A percentile compares a stretch with the other conserved stretches of the same genome.
phyloP scores from a whole-genome alignment of 1,140 invertebrate species.

The Drosophila kohkoa region DNA sequence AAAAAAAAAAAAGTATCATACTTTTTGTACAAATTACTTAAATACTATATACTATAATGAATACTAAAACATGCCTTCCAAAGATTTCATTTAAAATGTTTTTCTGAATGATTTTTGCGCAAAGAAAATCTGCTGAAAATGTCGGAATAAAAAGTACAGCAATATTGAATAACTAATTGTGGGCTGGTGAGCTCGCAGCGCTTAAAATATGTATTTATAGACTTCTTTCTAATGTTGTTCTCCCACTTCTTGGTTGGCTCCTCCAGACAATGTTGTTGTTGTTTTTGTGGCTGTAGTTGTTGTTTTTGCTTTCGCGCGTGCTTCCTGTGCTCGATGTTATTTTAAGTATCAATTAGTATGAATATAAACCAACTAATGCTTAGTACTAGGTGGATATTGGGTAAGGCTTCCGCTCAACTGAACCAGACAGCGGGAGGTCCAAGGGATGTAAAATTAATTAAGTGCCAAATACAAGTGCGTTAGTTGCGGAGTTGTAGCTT shows the following conservation, averaged over 20 bases:
- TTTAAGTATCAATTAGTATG: conserved; percentile 39
- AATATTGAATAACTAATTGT: neutral
- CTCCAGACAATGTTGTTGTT: conserved; percentile 2
- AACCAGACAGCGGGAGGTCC: conserved; percentile 31
- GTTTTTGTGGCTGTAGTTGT: neutral
- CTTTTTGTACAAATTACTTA: too few relatives aligned
- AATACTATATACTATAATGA: too few relatives aligned
- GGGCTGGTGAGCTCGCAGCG: neutral
- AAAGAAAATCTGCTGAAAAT: neutral
- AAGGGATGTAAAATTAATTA: conserved; percentile 63
- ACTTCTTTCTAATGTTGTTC: neutral
- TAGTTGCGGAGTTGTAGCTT: conserved; percentile 22
- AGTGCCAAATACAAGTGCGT: conserved; percentile 58
- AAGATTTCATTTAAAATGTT: neutral
- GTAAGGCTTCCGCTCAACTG: conserved; percentile 28
- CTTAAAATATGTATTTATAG: conserved; percentile 8
- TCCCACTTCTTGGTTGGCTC: neutral
- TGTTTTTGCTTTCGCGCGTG: conserved; percentile 14
- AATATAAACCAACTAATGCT: conserved; percentile 27
- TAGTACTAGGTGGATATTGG: conserved; percentile 29
- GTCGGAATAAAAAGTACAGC: neutral
- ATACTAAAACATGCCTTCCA: neutral
- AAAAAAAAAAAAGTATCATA: too few relatives aligned
- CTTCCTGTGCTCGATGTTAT: conserved; percentile 31
- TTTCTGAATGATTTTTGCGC: neutral